Conservation (phyloP, 2,797 vertebrate genomes). For the Balearica regulorum region DNA sequence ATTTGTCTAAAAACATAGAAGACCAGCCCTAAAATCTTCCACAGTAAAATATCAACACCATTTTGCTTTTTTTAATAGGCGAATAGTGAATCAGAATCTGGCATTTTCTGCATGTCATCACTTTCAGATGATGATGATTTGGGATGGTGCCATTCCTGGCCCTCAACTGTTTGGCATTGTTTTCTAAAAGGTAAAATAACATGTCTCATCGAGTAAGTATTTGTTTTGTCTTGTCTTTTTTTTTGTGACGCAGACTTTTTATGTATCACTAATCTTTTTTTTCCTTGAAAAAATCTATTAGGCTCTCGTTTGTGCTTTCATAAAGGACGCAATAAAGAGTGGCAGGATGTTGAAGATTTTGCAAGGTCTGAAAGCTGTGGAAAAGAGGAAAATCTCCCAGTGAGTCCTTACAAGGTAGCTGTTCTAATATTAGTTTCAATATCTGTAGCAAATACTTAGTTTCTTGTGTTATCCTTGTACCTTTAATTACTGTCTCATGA, state of each 20-base stretch:
- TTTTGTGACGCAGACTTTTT: not conserved
- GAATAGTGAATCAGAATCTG: slow-evolving; percentile 95
- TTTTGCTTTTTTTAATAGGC: slow-evolving; percentile 74
- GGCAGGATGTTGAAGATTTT: slow-evolving; percentile 95
- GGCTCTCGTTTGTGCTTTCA: slow-evolving; percentile 96
- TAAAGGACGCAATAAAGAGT: slow-evolving; percentile 88
- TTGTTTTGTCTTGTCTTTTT: not conserved
- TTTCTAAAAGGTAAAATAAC: slow-evolving; percentile 91
- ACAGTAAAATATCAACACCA: not conserved
- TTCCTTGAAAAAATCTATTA: slow-evolving; percentile 50
- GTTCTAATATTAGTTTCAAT: not conserved
- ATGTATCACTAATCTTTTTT: not conserved
- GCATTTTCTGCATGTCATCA: slow-evolving; percentile 95
- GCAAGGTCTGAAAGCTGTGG: slow-evolving; percentile 83
- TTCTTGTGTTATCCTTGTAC: not conserved
- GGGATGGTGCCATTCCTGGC: slow-evolving; percentile 99
- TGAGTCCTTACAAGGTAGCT: slow-evolving; percentile 72
- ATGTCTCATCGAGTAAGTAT: not conserved
- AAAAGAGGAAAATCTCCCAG: slow-evolving; percentile 78
- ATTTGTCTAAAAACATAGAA: not conserved
- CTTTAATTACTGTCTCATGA: not conserved
- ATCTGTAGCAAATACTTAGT: not conserved
- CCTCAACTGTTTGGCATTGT: slow-evolving; percentile 96
- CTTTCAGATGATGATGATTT: slow-evolving; percentile 98
- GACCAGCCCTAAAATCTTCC: not conserved